These are phyloP conservation scores for Pangasius sanitwongsei DNA, from an alignment of 2,797 vertebrate genomes.

Conservation along the genomic window DNA sequence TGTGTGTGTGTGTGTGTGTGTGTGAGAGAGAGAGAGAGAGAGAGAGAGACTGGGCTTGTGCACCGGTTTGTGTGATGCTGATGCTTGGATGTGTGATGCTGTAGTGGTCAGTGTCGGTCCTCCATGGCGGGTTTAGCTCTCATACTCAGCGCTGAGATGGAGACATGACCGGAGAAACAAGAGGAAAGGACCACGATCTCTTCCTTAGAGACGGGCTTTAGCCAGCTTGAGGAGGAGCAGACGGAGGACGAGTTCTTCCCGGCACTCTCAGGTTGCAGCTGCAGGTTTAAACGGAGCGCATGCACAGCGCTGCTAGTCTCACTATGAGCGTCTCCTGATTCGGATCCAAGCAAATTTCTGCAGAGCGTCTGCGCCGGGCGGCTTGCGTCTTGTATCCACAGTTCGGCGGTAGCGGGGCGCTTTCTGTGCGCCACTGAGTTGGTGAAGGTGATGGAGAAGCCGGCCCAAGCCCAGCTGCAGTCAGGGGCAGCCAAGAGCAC, in stretches of 20 bases:
- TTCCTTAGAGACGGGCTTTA: conserved; percentile 50
- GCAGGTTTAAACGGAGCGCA: conserved; percentile 32
- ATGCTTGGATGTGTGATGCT: conserved; percentile 47
- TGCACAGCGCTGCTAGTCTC: conserved; percentile 42
- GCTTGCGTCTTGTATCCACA: conserved; percentile 47
- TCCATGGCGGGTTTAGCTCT: conserved; percentile 47
- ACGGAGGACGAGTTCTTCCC: conserved; percentile 42
- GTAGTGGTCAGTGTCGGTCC: conserved; percentile 52
- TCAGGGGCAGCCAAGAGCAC: conserved; percentile 75
- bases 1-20: conserved; percentile 18
- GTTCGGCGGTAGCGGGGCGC: conserved; percentile 17
- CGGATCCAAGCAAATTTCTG: conserved; percentile 40
- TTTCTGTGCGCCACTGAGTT: conserved; percentile 44
- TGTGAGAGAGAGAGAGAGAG: conserved; percentile 15
- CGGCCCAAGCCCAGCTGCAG: conserved; percentile 60
- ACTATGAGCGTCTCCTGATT: conserved; percentile 49
- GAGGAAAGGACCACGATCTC: conserved; percentile 56
- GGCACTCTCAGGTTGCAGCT: conserved; percentile 36
- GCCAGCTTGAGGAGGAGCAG: conserved; percentile 53
- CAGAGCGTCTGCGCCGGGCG: conserved; percentile 39
- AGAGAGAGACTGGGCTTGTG: conserved; percentile 41
- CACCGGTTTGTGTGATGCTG: conserved; percentile 19
- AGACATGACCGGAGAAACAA: conserved; percentile 62
- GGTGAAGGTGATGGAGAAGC: conserved; percentile 70
- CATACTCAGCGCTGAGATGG: conserved; percentile 33